Evolutionary conservation across 64 coral and sea anemone genomes (phyloP), one percentile per base, ranked within the genome.

Genomic region (Montipora sp.): DNA sequence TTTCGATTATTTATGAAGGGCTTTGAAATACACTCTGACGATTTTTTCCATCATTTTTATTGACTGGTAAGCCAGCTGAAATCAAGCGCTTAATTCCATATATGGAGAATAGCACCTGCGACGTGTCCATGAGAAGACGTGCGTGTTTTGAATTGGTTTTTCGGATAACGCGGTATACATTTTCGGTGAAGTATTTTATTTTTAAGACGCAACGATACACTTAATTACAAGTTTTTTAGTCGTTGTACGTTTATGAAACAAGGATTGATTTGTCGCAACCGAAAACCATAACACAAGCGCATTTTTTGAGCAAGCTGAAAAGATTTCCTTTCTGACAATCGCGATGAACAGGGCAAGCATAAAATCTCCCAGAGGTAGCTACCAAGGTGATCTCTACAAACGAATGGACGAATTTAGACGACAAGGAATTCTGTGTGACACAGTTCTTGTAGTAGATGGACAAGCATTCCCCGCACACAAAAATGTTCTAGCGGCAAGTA

Each of bases 401-500:
- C 77, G 57, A 23, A 92, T 96, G 87, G 83, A 96, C 13, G 84
- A 87, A 14, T 98, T 98, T 65, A 77, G 95, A 72, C 87, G 91
- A 63, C 92, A 98, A n/a, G 92, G 77, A 36, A 72, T 98, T 59
- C 77, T 98, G 16, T 94, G 92, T 61, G 92, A 98, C 24, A 92
- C 85, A 9, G 69, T 80, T 84, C 92, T 98, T 47, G 77, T 94
- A 5, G 92, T 94, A 3, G 95, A 98, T 9, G 95, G 92, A 13
- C 18, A 83, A 66, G 90, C 21, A 24, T 98, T 98, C 63, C 72
- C 55, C 18, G 95, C 92, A 59, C 95, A 98, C 66, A 93, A 89
- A 59, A 98, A 94, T 78, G 71, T 98, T 46, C 78, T 98, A 10
- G 92, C 95, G 18, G 95, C 95, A 14, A 86, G 89, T n/a, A 98